These are phyloP conservation scores for Melanchra persicariae DNA, from an alignment of 2,888 invertebrate species.

Conservation along the genomic window DNA sequence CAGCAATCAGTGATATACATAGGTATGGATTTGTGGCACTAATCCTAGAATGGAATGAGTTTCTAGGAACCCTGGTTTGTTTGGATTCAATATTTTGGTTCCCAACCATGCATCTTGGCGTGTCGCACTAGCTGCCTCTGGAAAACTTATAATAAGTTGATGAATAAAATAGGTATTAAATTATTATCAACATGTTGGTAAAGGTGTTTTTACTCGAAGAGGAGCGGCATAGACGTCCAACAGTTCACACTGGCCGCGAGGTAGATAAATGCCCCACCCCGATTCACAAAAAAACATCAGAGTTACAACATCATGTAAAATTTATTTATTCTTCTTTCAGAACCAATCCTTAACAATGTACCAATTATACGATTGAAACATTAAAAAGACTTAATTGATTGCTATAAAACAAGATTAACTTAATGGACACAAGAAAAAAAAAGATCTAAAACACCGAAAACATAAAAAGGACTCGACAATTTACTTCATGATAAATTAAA, in stretches of 20 bases:
- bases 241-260: too few relatives aligned
- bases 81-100: too few relatives aligned
- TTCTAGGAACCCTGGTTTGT: neutral
- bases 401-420: constrained; percentile 26
- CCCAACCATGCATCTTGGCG: too few relatives aligned
- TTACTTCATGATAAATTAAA: constrained; percentile 61
- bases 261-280: neutral
- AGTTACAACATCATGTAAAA: neutral
- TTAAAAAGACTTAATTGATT: constrained; percentile 26
- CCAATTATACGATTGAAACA: constrained; percentile 21
- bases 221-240: too few relatives aligned
- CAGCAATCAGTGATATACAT: neutral
- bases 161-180: too few relatives aligned
- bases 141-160: too few relatives aligned
- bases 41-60: neutral
- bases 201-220: too few relatives aligned
- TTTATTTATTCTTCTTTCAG: neutral
- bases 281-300: neutral
- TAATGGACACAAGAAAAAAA: constrained; percentile 23
- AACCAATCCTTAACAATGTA: neutral
- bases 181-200: too few relatives aligned
- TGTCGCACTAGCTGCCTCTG: too few relatives aligned
- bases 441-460: constrained; percentile 12
- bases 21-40: neutral
- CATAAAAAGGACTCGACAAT: constrained; percentile 53